These are phyloP conservation scores for Catalaphyllia jardinei DNA, from an alignment of 64 coral and sea anemone genomes.

Conservation along the genomic window DNA sequence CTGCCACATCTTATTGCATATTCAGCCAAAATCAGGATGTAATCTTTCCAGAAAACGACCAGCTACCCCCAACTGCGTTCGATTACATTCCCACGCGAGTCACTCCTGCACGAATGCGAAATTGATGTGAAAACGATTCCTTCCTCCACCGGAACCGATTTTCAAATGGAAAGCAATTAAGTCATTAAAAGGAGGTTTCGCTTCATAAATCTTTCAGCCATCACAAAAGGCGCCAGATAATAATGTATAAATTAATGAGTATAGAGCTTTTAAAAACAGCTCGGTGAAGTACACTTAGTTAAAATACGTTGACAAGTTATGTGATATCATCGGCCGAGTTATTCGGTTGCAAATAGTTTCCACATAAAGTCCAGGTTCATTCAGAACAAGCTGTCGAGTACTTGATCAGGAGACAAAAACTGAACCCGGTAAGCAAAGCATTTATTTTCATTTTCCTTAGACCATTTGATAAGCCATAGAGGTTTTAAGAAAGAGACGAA, in stretches of 20 bases:
- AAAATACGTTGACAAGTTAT: not conserved
- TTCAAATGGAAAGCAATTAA: conserved; percentile 40
- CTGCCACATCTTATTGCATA: not conserved
- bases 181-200: conserved; percentile 11
- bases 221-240: conserved; percentile 26
- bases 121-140: conserved; percentile 29
- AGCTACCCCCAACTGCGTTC: not conserved
- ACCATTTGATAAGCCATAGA: not conserved
- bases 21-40: conserved; percentile 18
- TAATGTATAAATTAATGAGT: conserved; percentile 28
- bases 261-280: conserved; percentile 36
- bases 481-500: not conserved
- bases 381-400: not conserved
- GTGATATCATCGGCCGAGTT: not conserved
- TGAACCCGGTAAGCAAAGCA: not conserved
- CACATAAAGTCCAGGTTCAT: not conserved
- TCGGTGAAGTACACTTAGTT: not conserved
- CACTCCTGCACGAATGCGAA: not conserved
- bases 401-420: not conserved
- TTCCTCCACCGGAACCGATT: conserved; percentile 50
- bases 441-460: too few relatives aligned
- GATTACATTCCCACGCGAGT: not conserved
- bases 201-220: conserved; percentile 21
- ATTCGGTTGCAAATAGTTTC: not conserved
- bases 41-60: not conserved